Percentiles rank a stretch among this genome's conserved stretches.
These are phyloP conservation scores for Sarcoramphus papa DNA, from an alignment of 2,797 vertebrate species.

Conservation along the genomic window DNA sequence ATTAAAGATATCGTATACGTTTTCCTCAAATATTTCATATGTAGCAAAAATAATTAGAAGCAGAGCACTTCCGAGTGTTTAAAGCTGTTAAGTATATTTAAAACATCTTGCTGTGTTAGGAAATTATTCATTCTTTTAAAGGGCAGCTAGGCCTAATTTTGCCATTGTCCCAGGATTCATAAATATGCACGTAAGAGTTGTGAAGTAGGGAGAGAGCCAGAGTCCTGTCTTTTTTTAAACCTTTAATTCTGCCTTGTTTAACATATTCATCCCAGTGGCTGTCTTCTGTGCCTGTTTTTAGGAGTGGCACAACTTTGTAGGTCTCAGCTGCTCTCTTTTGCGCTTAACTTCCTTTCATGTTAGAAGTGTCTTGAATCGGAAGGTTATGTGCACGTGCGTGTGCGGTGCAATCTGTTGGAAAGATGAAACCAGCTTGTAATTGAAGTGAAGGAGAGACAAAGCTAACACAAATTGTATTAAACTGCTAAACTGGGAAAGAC, in stretches of 20 bases:
- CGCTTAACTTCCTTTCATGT: neutral
- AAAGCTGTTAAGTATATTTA: neutral
- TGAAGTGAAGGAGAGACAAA: neutral
- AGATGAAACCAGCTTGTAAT: neutral
- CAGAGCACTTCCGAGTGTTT: neutral
- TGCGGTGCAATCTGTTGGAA: neutral
- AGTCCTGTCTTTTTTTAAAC: neutral
- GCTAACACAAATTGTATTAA: neutral
- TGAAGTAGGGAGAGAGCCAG: neutral
- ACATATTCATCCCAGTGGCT: neutral
- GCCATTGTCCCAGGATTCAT: neutral
- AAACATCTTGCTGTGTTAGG: neutral
- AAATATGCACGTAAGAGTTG: neutral
- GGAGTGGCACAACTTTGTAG: neutral
- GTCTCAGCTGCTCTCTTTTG: neutral
- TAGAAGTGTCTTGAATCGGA: neutral
- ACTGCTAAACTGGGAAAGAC: neutral
- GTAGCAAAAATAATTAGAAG: constrained; percentile 9
- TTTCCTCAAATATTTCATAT: constrained; percentile 17
- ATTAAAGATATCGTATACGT: constrained; percentile 4
- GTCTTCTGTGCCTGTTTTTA: neutral
- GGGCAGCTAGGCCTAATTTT: neutral
- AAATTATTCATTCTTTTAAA: constrained; percentile 9
- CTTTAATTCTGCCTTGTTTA: neutral
- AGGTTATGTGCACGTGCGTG: neutral